Evolutionary conservation across 2,888 invertebrate species (phyloP).

Genomic region (Dynastes maya): DNA sequence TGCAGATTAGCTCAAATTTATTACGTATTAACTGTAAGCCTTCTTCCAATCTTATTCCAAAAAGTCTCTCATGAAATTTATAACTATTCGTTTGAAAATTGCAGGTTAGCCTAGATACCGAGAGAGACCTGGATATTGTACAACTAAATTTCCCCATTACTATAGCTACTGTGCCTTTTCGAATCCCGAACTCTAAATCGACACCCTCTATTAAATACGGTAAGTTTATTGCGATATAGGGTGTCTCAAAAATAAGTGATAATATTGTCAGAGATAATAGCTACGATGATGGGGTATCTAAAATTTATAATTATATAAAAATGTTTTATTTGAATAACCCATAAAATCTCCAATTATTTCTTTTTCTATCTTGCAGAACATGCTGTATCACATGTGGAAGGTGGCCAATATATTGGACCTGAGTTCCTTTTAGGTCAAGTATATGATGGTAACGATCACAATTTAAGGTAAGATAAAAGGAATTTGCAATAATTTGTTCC

Average conservation of each 20-base stretch:
- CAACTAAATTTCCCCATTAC: constrained; percentile 84
- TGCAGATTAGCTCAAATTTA: constrained; percentile 79
- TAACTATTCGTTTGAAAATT: constrained; percentile 52
- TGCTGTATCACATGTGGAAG: constrained; percentile 82
- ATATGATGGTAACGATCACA: constrained; percentile 78
- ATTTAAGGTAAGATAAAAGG: constrained; percentile 61
- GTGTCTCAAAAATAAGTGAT: neutral
- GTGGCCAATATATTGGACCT: constrained; percentile 84
- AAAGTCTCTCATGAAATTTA: neutral
- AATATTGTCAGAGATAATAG: neutral
- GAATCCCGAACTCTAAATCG: constrained; percentile 77
- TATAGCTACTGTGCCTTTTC: constrained; percentile 82
- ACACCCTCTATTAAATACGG: constrained; percentile 78
- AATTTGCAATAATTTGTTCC: too few relatives aligned
- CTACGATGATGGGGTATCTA: neutral
- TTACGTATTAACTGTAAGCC: constrained; percentile 79
- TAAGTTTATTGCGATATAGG: constrained; percentile 65
- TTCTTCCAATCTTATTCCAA: neutral
- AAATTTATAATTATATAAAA: constrained; percentile 47
- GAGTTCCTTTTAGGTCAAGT: constrained; percentile 85
- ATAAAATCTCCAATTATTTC: too few relatives aligned
- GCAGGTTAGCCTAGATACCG: constrained; percentile 80
- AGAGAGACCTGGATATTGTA: constrained; percentile 80
- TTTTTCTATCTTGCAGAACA: constrained; percentile 72
- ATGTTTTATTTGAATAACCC: too few relatives aligned